These are phyloP conservation scores for Epinephelus cyanopodus DNA, from an alignment of 2,113 vertebrate genomes.

Conservation along the genomic window DNA sequence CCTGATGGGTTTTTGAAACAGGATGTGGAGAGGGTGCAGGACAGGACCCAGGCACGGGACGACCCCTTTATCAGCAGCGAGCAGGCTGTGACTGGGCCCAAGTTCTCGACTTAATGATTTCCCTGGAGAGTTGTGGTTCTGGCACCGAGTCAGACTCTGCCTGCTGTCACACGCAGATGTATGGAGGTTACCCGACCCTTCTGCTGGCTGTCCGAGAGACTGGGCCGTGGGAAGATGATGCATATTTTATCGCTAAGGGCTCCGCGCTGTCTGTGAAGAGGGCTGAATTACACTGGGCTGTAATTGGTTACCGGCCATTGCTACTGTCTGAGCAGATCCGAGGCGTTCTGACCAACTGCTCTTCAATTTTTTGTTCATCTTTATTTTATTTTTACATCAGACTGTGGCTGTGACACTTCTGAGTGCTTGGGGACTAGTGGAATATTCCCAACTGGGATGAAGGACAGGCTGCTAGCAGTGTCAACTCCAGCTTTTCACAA, in stretches of 20 bases:
- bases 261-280: constrained; percentile 39
- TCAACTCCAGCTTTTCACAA: constrained; percentile 23
- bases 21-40: constrained; percentile 59
- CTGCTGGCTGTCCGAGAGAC: constrained; percentile 42
- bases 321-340: constrained; percentile 46
- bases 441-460: constrained; percentile 41
- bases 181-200: constrained; percentile 71
- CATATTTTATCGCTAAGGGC: constrained; percentile 63
- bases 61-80: constrained; percentile 82
- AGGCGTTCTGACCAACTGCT: constrained; percentile 33
- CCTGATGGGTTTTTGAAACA: constrained; percentile 70
- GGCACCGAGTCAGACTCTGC: constrained; percentile 61
- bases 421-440: constrained; percentile 39
- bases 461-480: constrained; percentile 20
- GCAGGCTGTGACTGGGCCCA: constrained; percentile 73
- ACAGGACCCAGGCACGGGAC: constrained; percentile 66
- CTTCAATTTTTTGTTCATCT: constrained; percentile 5
- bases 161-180: constrained; percentile 70
- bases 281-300: constrained; percentile 61
- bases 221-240: constrained; percentile 59
- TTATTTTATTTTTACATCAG: neutral
- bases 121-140: constrained; percentile 73
- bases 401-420: constrained; percentile 38
- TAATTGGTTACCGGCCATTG: constrained; percentile 60
- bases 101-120: constrained; percentile 82